Evolutionary conservation across 2,113 vertebrate genomes (phyloP).

Genomic region (Aptenodytes patagonicus): DNA sequence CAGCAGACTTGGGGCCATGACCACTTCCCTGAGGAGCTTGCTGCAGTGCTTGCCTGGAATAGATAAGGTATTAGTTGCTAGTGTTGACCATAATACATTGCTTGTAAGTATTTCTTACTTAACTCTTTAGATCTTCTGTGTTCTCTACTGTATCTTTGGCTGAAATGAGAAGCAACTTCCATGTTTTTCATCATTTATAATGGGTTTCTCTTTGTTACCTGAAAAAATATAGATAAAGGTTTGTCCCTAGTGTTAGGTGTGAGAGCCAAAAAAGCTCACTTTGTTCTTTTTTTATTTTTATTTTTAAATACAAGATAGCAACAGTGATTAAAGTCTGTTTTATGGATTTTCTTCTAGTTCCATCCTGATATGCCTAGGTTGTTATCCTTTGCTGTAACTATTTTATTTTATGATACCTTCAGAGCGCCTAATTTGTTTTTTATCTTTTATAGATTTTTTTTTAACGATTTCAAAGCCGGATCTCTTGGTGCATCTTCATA

Average conservation of each 20-base stretch:
- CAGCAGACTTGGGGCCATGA: rapidly evolving
- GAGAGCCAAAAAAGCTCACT: background rate
- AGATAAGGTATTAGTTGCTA: background rate
- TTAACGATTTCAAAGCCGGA: rapidly evolving
- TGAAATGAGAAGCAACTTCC: background rate
- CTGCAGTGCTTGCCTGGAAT: background rate
- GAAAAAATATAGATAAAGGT: background rate
- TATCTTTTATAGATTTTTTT: background rate
- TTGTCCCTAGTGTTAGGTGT: background rate
- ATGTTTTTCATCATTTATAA: background rate
- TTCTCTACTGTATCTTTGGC: background rate
- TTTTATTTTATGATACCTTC: background rate
- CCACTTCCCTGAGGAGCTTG: background rate
- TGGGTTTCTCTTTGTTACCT: background rate
- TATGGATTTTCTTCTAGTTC: background rate
- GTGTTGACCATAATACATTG: background rate
- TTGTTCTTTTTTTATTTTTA: background rate
- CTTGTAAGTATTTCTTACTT: background rate
- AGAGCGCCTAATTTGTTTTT: background rate
- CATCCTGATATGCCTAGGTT: background rate
- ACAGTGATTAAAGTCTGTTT: background rate
- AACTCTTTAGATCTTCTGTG: background rate
- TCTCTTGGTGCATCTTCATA: background rate
- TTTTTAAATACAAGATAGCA: background rate
- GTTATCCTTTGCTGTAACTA: background rate